These are phyloP conservation scores for Baronia brevicornis DNA, from an alignment of 2,888 invertebrate genomes.

Conservation along the genomic window DNA sequence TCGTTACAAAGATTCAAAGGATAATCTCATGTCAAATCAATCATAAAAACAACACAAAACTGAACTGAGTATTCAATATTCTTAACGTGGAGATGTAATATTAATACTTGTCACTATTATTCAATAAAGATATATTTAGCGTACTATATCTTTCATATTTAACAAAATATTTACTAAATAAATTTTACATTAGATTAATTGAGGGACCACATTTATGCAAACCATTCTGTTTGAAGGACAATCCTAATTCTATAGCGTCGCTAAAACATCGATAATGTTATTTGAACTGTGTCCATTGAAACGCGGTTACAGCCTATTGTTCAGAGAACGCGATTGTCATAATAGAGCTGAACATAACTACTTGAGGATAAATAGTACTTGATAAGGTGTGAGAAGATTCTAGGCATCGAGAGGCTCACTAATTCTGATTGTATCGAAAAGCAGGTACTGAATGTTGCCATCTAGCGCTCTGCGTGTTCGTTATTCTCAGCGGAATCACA, in stretches of 20 bases:
- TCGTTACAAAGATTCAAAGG: conserved; percentile 8
- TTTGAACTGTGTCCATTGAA: conserved; percentile 29
- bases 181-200: conserved; percentile 6
- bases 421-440: conserved; percentile 21
- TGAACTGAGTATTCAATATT: too few species aligned
- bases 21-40: conserved; percentile 21
- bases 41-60: conserved; percentile 18
- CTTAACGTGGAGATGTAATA: too few species aligned
- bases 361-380: conserved; percentile 23
- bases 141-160: too few species aligned
- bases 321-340: conserved; percentile 31
- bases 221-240: conserved; percentile 3
- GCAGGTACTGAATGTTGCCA: conserved; percentile 23
- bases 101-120: too few species aligned
- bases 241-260: conserved; percentile 18
- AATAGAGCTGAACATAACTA: conserved; percentile 32
- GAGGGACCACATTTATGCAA: conserved; percentile 1
- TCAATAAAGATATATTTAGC: too few species aligned
- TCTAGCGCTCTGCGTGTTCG: conserved; percentile 18
- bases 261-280: conserved; percentile 27
- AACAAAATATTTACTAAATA: too few species aligned
- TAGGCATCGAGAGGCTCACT: conserved; percentile 4
- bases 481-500: conserved; percentile 25
- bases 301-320: conserved; percentile 39
- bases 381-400: conserved; percentile 17